Conservation (phyloP, 23 tunicate genomes). For the Clavelina lepadiformis region DNA sequence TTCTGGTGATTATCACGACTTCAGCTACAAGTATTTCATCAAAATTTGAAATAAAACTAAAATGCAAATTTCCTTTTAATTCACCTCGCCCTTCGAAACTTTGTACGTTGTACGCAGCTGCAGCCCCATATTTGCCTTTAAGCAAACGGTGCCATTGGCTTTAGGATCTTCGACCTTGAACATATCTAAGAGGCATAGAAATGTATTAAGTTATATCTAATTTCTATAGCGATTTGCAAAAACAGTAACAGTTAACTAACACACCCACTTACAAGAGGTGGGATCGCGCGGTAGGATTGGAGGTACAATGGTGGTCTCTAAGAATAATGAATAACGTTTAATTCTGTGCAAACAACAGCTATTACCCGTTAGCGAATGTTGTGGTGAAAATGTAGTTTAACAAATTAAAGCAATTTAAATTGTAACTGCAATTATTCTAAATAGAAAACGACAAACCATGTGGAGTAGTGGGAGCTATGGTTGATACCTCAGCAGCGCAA, state of each 20-base stretch:
- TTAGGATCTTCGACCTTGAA: constrained; percentile 5
- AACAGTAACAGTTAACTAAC: no score
- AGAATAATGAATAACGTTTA: background rate
- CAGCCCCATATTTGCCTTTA: constrained; percentile 51
- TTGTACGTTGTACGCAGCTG: constrained; percentile 44
- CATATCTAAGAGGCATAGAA: no score
- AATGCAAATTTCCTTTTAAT: background rate
- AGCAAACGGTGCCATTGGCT: constrained; percentile 42
- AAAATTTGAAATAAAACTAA: background rate
- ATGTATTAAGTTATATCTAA: no score
- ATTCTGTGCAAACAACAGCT: no score
- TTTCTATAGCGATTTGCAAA: no score
- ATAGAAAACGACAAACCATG: no score
- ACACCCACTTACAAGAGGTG: constrained; percentile 36
- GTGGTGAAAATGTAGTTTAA: no score
- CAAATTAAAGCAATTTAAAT: no score
- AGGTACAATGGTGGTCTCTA: constrained; percentile 16
- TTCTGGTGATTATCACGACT: no score
- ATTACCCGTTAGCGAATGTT: no score
- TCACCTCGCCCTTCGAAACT: background rate
- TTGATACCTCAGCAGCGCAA: constrained; percentile 35
- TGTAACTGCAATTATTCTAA: no score
- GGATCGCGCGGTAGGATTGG: constrained; percentile 54
- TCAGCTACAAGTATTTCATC: no score
- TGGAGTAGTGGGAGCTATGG: constrained; percentile 19